Base-by-base conservation (phyloP, 2,888 invertebrate genomes). In the Macrostomum cliftonense region DNA sequence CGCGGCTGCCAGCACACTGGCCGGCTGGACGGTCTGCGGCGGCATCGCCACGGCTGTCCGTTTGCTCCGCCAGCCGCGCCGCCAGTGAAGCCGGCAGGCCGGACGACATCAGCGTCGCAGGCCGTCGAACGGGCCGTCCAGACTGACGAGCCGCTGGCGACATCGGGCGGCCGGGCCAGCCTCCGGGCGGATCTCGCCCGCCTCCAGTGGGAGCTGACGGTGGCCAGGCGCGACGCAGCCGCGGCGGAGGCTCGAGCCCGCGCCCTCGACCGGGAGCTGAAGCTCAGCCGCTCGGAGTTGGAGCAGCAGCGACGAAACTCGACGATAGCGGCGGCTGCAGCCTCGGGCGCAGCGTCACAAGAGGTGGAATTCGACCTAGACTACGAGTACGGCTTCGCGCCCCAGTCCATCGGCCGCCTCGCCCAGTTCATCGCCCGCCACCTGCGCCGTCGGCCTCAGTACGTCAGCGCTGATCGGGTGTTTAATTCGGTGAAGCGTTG, bases 401-500 rank as follows among this genome's bases (percentile, higher is more conserved):
- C 62, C 13, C 57, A 61, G 39, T 59, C 59, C 44, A 58, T 65
- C 14, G 58, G 55, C 12, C 59, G 59, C 52, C 54, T 66, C 12
- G 60, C 64, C 4, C 53, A 60, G 12, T 54, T 63, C 28, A 59
- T 66, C 21, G 58, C 62, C 1, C 55, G 59, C 39, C 58, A 57
- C 49, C 56, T 63, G 12, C 52, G 60, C 7, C 55, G 56, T 40
- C 63, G 61, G 50, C 65, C 65, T 2, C 47, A 53, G 1, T 59
- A 62, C 44, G 52, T 65, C 12, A 63, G 63, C 51, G 54, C 56
- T 19, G 58, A 61, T 39, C 52, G 55, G 38, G 57, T 62, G 16
- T 65, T 65, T 50, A 47, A 49, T n/a, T 57, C 60, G 1, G 52
- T 64, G 1, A 57, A 59, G 39, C 50, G 58, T 5, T 64, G 63